Conservation (phyloP, 2,888 invertebrate genomes). For the Sturmia bella region DNA sequence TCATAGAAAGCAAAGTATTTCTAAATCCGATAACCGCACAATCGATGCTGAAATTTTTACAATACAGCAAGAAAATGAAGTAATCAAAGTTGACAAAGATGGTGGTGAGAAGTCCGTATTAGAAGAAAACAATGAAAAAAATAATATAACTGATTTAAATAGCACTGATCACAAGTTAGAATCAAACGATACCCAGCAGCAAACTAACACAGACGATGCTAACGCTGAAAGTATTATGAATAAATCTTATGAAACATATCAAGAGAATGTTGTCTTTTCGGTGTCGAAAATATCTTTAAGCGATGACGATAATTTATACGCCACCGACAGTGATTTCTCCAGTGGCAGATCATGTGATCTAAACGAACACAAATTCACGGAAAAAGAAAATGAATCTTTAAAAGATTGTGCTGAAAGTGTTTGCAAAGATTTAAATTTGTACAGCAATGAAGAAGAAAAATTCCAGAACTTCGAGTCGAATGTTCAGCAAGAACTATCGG, state of each 20-base stretch:
- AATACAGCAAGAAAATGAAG: not conserved
- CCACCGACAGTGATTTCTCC: slow-evolving; percentile 44
- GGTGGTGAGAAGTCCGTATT: not conserved
- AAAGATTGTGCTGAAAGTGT: not conserved
- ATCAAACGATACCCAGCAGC: not conserved
- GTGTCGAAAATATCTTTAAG: slow-evolving; percentile 46
- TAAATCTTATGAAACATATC: not conserved
- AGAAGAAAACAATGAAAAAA: not conserved
- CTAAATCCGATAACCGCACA: no score
- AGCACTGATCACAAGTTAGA: not conserved
- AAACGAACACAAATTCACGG: not conserved
- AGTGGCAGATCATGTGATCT: slow-evolving; percentile 37
- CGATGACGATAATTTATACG: slow-evolving; percentile 47
- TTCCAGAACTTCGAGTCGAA: not conserved
- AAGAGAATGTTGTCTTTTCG: slow-evolving; percentile 54
- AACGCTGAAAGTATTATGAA: not conserved
- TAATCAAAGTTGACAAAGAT: not conserved
- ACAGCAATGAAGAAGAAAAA: slow-evolving; percentile 1
- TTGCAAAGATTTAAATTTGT: not conserved
- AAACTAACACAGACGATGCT: not conserved
- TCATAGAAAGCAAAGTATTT: no score
- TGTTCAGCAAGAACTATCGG: not conserved
- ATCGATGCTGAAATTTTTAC: no score
- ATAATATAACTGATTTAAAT: not conserved
- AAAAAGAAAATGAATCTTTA: not conserved